Conservation (phyloP, 2,888 invertebrate genomes). For the Coremacera marginata region DNA sequence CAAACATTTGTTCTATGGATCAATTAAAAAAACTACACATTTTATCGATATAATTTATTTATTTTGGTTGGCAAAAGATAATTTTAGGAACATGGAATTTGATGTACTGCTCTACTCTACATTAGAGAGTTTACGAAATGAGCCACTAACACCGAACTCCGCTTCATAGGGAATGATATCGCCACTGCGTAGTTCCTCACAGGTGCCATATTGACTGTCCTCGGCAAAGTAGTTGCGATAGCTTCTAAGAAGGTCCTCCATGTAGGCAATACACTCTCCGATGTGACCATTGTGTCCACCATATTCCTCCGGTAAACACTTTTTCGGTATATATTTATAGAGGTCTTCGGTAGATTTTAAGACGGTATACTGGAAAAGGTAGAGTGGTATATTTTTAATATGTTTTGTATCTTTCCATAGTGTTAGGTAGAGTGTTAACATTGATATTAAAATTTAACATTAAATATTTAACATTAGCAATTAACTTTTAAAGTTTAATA, state of each 20-base stretch:
- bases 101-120: background rate
- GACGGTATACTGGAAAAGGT: slow-evolving; percentile 50
- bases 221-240: slow-evolving; percentile 60
- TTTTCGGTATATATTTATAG: slow-evolving; percentile 56
- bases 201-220: slow-evolving; percentile 57
- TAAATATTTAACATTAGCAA: no score
- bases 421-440: no score
- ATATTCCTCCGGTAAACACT: slow-evolving; percentile 60
- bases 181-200: slow-evolving; percentile 56
- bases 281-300: slow-evolving; percentile 61
- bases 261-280: slow-evolving; percentile 58
- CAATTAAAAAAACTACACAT: slow-evolving; percentile 5
- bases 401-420: no score
- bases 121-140: slow-evolving; percentile 54
- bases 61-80: no score
- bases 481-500: no score
- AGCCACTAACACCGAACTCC: slow-evolving; percentile 58
- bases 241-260: slow-evolving; percentile 60
- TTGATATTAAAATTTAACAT: no score
- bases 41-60: no score
- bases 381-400: background rate
- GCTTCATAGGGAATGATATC: slow-evolving; percentile 58
- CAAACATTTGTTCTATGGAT: slow-evolving; percentile 21
- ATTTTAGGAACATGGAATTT: no score
- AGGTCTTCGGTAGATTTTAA: slow-evolving; percentile 55